These are phyloP conservation scores for Tenthredo amoena DNA, from an alignment of 2,888 invertebrate species.

Conservation along the genomic window DNA sequence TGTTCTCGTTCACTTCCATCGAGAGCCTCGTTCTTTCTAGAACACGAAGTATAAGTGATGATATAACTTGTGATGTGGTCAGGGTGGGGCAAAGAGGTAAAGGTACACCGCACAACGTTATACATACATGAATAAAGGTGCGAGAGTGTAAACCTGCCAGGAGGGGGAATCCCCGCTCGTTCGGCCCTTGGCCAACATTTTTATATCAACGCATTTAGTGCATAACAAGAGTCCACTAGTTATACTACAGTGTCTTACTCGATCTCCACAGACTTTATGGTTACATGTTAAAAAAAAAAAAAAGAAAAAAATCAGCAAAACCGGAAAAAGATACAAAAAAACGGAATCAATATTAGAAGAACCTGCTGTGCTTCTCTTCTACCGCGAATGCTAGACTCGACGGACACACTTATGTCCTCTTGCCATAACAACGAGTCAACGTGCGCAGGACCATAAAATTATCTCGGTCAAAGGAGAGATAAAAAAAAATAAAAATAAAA, in stretches of 20 bases:
- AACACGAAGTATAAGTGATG: neutral
- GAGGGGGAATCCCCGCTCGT: slow-evolving; percentile 50
- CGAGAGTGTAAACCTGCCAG: slow-evolving; percentile 23
- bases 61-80: slow-evolving; percentile 23
- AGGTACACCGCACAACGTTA: slow-evolving; percentile 38
- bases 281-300: neutral
- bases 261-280: slow-evolving; percentile 50
- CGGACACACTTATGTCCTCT: neutral
- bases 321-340: neutral
- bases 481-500: neutral
- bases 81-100: slow-evolving; percentile 41
- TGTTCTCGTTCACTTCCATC: neutral
- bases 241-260: slow-evolving; percentile 59
- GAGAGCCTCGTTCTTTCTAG: neutral
- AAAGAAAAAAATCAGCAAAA: neutral
- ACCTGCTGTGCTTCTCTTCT: neutral
- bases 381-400: neutral
- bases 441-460: neutral
- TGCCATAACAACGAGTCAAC: neutral
- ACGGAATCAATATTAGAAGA: neutral
- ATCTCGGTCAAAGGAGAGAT: neutral
- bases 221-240: slow-evolving; percentile 64
- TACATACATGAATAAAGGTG: slow-evolving; percentile 23
- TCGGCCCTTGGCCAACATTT: slow-evolving; percentile 63
- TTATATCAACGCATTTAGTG: slow-evolving; percentile 72